Evolutionary conservation across 2,797 vertebrate species (phyloP).

Genomic region (Sebastes diploproa): DNA sequence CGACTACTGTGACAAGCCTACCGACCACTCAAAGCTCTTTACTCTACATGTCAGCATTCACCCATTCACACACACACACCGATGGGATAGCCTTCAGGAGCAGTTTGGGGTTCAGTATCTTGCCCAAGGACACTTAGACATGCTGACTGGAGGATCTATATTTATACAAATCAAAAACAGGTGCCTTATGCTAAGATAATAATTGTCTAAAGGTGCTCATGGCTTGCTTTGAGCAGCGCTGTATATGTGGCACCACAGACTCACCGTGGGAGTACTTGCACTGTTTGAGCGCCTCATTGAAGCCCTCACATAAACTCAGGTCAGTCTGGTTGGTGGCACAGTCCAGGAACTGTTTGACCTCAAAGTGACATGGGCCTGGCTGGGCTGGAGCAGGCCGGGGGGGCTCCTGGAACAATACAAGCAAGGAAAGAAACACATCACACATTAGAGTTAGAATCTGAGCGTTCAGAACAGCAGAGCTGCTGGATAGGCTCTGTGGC

Average conservation of each 20-base stretch:
- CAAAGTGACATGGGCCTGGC: constrained; percentile 88
- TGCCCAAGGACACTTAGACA: no score
- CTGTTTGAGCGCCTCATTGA: constrained; percentile 92
- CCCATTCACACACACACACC: no score
- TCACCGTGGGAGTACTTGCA: constrained; percentile 90
- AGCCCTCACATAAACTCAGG: constrained; percentile 92
- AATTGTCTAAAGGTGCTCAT: not conserved
- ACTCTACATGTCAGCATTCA: no score
- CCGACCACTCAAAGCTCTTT: no score
- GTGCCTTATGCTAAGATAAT: not conserved
- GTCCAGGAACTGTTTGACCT: constrained; percentile 93
- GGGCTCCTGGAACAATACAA: constrained; percentile 70
- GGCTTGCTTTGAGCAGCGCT: not conserved
- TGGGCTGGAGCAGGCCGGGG: constrained; percentile 60
- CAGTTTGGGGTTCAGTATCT: no score
- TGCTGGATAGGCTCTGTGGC: not conserved
- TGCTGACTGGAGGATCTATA: no score
- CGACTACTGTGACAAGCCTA: no score
- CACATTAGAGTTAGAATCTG: not conserved
- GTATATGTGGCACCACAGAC: constrained; percentile 20
- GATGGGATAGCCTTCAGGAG: no score
- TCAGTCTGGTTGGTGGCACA: constrained; percentile 90
- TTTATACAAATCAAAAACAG: not conserved
- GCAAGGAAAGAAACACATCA: not conserved
- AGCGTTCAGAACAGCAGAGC: not conserved